phyloP scores from a whole-genome alignment of 92 coral and sea anemone genomes.

The Porites lobata region DNA sequence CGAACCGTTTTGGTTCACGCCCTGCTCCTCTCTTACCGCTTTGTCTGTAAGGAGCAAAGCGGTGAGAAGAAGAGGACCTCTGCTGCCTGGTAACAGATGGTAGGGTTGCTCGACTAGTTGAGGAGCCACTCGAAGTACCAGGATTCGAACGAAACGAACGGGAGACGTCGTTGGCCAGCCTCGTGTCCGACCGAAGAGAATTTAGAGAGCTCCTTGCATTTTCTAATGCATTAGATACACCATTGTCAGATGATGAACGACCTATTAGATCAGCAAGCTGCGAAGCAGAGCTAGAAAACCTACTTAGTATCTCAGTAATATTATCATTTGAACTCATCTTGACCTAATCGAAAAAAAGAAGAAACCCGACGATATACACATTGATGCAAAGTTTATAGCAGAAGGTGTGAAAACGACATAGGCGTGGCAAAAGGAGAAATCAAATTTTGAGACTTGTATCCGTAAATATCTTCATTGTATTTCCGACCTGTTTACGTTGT shows the following conservation, averaged over 20 bases:
- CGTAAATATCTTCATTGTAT: no score
- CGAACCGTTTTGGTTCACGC: not conserved
- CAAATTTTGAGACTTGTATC: no score
- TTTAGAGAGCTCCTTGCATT: conserved; percentile 6
- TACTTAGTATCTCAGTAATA: not conserved
- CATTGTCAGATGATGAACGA: not conserved
- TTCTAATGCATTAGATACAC: conserved; percentile 4
- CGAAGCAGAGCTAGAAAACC: not conserved
- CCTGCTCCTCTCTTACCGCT: not conserved
- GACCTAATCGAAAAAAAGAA: no score
- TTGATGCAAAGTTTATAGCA: no score
- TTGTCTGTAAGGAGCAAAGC: conserved; percentile 12
- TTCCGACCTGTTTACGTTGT: no score
- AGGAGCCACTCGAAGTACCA: not conserved
- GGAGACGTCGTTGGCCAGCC: not conserved
- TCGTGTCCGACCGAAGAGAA: conserved; percentile 11
- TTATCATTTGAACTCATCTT: not conserved
- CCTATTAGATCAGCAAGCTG: not conserved
- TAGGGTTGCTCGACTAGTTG: conserved; percentile 10
- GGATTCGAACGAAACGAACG: not conserved
- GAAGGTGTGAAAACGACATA: no score
- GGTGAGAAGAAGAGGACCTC: conserved; percentile 4
- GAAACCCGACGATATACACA: no score
- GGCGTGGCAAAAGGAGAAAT: no score
- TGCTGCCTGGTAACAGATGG: conserved; percentile 14